Percentiles rank a stretch among this genome's conserved stretches.
Conservation (phyloP, 35 echinoderm and acorn worm species). For the Apostichopus japonicus region DNA sequence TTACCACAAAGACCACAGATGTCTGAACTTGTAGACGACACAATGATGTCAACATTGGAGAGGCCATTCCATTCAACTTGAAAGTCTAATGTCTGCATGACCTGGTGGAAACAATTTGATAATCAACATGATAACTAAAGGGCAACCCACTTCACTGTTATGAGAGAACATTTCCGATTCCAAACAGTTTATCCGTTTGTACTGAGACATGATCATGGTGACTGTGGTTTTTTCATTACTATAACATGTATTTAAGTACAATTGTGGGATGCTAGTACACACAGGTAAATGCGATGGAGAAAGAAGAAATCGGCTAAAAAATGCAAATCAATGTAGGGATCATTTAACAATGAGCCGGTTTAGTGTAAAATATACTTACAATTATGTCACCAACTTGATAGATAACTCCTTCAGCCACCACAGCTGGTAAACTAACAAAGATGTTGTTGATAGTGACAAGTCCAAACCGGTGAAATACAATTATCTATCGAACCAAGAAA, state of each 20-base stretch:
- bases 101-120: neutral
- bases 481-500: neutral
- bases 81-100: conserved; percentile 16
- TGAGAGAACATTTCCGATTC: no score
- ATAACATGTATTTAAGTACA: no score
- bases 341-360: no score
- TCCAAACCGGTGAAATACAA: conserved; percentile 22
- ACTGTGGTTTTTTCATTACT: no score
- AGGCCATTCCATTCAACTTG: conserved; percentile 33
- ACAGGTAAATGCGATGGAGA: no score
- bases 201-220: no score
- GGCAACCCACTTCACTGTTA: no score
- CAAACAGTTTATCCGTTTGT: no score
- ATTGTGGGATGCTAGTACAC: no score
- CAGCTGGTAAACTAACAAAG: neutral
- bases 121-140: no score
- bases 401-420: neutral
- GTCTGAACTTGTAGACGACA: neutral
- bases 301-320: no score
- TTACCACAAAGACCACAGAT: conserved; percentile 54
- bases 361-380: neutral
- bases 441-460: conserved; percentile 10
- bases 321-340: no score
- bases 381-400: neutral
- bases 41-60: conserved; percentile 21